Percentiles rank a stretch among this genome's conserved stretches.
Conservation (phyloP, 1,140 invertebrate genomes). For the Maniola jurtina region DNA sequence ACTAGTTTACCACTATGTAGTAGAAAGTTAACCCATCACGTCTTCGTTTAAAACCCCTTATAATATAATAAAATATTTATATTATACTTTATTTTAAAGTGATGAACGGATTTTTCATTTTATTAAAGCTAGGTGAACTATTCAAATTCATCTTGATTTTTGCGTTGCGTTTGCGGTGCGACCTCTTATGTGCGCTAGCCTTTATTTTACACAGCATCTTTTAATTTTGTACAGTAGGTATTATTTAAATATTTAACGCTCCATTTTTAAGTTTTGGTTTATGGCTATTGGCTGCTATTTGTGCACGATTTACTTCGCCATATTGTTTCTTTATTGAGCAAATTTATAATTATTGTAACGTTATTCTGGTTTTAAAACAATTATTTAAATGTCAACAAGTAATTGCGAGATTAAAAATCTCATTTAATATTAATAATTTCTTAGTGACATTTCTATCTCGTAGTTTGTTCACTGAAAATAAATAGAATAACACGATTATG, state of each 20-base stretch:
- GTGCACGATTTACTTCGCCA: background rate
- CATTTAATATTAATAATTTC: no score
- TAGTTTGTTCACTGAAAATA: background rate
- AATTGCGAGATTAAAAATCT: background rate
- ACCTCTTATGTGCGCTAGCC: background rate
- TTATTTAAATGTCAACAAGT: background rate
- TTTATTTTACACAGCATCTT: background rate
- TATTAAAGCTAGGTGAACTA: no score
- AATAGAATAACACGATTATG: background rate
- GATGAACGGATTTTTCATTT: no score
- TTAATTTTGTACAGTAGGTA: background rate
- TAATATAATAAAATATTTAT: no score
- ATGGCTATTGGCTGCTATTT: background rate
- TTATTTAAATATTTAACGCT: background rate
- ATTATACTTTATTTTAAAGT: no score
- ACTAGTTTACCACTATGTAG: no score
- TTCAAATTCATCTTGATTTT: no score
- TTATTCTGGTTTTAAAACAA: background rate
- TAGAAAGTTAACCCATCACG: no score
- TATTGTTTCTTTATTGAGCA: slow-evolving; percentile 3
- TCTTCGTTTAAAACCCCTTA: no score
- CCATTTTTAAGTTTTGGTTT: background rate
- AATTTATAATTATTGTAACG: slow-evolving; percentile 6
- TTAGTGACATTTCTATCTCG: no score
- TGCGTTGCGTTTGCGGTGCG: background rate